These are phyloP conservation scores for Peromyscus polionotus DNA, from an alignment of 2,113 vertebrate species.

Conservation along the genomic window DNA sequence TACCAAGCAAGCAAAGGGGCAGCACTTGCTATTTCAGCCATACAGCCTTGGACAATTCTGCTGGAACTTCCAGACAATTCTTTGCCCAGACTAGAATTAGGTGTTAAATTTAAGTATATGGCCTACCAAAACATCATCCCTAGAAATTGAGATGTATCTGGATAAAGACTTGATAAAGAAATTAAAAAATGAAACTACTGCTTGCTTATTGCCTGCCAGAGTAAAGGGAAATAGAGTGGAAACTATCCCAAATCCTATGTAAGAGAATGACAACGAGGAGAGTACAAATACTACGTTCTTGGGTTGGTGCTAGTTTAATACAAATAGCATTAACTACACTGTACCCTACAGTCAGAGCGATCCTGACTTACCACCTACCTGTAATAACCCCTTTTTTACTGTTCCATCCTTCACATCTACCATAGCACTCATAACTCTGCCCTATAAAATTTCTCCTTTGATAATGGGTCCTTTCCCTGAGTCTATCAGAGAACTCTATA, in stretches of 20 bases:
- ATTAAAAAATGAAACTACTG: slow-evolving; percentile 2
- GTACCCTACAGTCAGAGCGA: not conserved
- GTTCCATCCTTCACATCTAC: not conserved
- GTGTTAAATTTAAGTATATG: slow-evolving; percentile 49
- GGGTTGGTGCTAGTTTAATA: not conserved
- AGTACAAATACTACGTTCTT: not conserved
- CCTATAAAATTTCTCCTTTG: not conserved
- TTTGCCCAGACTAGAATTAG: not conserved
- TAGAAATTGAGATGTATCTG: not conserved
- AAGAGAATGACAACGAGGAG: not conserved
- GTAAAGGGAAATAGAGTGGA: not conserved
- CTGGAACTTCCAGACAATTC: not conserved
- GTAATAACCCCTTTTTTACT: not conserved
- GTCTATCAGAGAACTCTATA: not conserved
- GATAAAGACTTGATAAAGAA: slow-evolving; percentile 16
- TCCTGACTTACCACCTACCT: not conserved
- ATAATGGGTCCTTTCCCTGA: not conserved
- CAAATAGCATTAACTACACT: no score
- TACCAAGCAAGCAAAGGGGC: not conserved
- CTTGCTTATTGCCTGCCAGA: not conserved
- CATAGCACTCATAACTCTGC: not conserved
- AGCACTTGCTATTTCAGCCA: not conserved
- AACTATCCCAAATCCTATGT: not conserved
- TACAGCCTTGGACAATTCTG: not conserved
- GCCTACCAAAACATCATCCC: slow-evolving; percentile 23